Percentiles rank a stretch among this genome's conserved stretches.
These are phyloP conservation scores for Leontocebus nigricollis DNA, from an alignment of 2,797 vertebrate genomes.

Conservation along the genomic window DNA sequence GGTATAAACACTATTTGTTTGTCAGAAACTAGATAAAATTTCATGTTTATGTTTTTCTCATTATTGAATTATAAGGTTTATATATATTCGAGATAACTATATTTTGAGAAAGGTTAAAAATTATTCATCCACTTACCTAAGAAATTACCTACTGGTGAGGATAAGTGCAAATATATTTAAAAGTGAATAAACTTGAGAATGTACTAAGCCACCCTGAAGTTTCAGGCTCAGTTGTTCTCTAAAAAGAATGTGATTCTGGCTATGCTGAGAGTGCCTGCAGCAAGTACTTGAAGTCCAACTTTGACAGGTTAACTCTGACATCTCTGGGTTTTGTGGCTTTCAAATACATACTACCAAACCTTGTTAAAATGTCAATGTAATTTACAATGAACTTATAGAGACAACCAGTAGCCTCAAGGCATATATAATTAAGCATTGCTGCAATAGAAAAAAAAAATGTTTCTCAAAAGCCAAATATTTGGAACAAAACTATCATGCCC, in stretches of 20 bases:
- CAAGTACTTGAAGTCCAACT: background rate
- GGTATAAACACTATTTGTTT: slow-evolving; percentile 44
- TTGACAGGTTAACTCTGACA: background rate
- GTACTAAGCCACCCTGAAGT: background rate
- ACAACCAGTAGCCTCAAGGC: background rate
- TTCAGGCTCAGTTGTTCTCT: background rate
- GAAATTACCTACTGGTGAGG: background rate
- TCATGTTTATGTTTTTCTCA: slow-evolving; percentile 43
- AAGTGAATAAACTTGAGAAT: slow-evolving; percentile 31
- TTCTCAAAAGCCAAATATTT: slow-evolving; percentile 32
- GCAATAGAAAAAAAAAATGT: background rate
- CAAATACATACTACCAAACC: background rate
- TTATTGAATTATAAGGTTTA: slow-evolving; percentile 1
- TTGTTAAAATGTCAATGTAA: background rate
- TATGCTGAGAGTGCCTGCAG: background rate
- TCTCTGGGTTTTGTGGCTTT: background rate
- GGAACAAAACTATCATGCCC: background rate
- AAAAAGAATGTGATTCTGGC: background rate
- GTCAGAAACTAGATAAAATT: slow-evolving; percentile 47
- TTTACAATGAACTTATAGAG: slow-evolving; percentile 9
- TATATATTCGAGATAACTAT: slow-evolving; percentile 15
- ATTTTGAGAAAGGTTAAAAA: slow-evolving; percentile 40
- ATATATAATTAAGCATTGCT: slow-evolving; percentile 4
- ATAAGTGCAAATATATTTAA: background rate
- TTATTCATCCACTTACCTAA: slow-evolving; percentile 26